phyloP scores from a whole-genome alignment of 2,888 invertebrate species.

The Epinotia demarniana region DNA sequence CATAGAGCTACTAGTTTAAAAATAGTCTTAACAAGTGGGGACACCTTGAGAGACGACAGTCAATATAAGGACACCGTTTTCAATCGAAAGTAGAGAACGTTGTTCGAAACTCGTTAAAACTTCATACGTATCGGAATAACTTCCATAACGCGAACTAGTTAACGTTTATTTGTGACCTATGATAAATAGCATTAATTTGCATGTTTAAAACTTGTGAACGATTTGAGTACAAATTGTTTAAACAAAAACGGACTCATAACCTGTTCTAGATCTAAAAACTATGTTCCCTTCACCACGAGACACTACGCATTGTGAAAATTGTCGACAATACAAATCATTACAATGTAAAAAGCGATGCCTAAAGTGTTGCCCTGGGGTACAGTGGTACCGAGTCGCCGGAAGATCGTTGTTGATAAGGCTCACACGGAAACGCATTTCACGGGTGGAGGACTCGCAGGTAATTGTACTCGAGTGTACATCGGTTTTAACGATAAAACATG shows the following conservation, averaged over 20 bases:
- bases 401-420: slow-evolving; percentile 59
- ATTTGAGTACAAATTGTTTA: slow-evolving; percentile 46
- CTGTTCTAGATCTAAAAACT: slow-evolving; percentile 42
- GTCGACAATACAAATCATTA: background rate
- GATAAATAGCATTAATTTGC: slow-evolving; percentile 59
- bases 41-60: slow-evolving; percentile 21
- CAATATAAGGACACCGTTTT: slow-evolving; percentile 33
- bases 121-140: slow-evolving; percentile 66
- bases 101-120: slow-evolving; percentile 68
- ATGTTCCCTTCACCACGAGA: slow-evolving; percentile 35
- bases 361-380: slow-evolving; percentile 45
- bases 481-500: slow-evolving; percentile 49
- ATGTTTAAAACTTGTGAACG: slow-evolving; percentile 53
- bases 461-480: slow-evolving; percentile 54
- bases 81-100: slow-evolving; percentile 39
- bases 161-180: slow-evolving; percentile 60
- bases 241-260: slow-evolving; percentile 37
- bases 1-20: background rate
- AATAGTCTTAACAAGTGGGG: slow-evolving; percentile 12
- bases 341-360: slow-evolving; percentile 19
- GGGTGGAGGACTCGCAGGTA: slow-evolving; percentile 54
- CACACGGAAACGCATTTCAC: slow-evolving; percentile 62
- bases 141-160: slow-evolving; percentile 58
- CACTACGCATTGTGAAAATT: background rate
- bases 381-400: slow-evolving; percentile 50